Evolutionary conservation across 2,113 vertebrate species (phyloP), one percentile per base, ranked within the genome.

Genomic region (Ictidomys tridecemlineatus): DNA sequence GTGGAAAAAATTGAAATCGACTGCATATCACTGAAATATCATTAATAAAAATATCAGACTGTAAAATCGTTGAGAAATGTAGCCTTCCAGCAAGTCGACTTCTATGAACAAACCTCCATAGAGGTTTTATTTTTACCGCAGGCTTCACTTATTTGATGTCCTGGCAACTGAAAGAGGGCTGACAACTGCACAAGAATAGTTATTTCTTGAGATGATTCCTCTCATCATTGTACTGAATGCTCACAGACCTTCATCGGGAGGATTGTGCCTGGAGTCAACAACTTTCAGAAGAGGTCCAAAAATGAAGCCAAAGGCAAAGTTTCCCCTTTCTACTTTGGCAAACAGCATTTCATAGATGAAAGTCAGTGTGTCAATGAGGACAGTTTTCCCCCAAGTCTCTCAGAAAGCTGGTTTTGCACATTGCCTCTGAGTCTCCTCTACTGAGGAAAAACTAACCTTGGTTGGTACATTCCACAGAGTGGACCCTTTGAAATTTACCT

Each of bases 21-120:
- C 77, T 76, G 82, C 30, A 16, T 92, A 65, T 51, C 95, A 73
- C 80, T 89, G 78, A 97, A 97, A 97, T 96, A 34, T 42, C 94
- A 87, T 76, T 89, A 89, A 53, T 95, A 94, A 91, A 93, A 96
- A 94, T 86, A 95, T 53, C 85, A 91, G 67, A 58, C 82, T 65
- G 53, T 86, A 85, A 97, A 94, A 84, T 79, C 74, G 86, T 65
- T 73, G 92, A 96, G 86, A 93, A 95, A 73, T 67, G 45, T 63
- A 72, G 32, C 53, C 37, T 79, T 79, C 45, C 8, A 96, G 88
- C 56, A 93, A 89, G 76, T 61, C 26, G 17, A 67, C 42, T 22
- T 94, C 63, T 63, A 77, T 0, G 76, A 91, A 70, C 80, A 93
- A 89, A 85, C 85, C 34, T 73, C 90, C 24, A 34, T 13, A n/a